phyloP scores from a whole-genome alignment of 35 echinoderm and acorn worm genomes.

The Ptychodera flava region DNA sequence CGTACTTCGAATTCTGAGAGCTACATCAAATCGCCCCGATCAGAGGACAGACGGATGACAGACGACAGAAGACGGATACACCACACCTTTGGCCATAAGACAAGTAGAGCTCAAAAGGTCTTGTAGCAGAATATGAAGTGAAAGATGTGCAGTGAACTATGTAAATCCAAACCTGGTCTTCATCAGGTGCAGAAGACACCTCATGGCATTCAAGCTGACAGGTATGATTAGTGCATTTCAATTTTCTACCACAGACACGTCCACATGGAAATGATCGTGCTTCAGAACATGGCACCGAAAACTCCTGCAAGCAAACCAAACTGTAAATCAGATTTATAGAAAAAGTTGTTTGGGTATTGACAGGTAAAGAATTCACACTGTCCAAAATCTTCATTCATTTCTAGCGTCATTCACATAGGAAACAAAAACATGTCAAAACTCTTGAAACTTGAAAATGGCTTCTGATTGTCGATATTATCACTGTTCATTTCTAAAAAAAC shows the following conservation, averaged over 20 bases:
- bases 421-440: no score
- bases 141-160: not conserved
- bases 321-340: not conserved
- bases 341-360: no score
- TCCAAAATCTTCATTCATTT: no score
- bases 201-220: conserved; percentile 69
- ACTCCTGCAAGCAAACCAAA: conserved; percentile 17
- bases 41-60: not conserved
- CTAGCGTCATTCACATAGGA: no score
- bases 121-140: not conserved
- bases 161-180: conserved; percentile 31
- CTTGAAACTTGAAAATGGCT: no score
- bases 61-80: no score
- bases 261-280: conserved; percentile 57
- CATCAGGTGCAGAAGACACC: conserved; percentile 19
- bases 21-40: no score
- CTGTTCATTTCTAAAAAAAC: no score
- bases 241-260: conserved; percentile 35
- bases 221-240: conserved; percentile 64
- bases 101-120: not conserved
- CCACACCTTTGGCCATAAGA: not conserved
- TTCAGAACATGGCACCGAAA: conserved; percentile 42
- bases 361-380: no score
- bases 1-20: not conserved
- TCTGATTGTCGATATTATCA: no score